A percentile compares a stretch with the other conserved stretches of the same genome.
phyloP scores from a whole-genome alignment of 2,113 vertebrate species.

The Cromileptes altivelis region DNA sequence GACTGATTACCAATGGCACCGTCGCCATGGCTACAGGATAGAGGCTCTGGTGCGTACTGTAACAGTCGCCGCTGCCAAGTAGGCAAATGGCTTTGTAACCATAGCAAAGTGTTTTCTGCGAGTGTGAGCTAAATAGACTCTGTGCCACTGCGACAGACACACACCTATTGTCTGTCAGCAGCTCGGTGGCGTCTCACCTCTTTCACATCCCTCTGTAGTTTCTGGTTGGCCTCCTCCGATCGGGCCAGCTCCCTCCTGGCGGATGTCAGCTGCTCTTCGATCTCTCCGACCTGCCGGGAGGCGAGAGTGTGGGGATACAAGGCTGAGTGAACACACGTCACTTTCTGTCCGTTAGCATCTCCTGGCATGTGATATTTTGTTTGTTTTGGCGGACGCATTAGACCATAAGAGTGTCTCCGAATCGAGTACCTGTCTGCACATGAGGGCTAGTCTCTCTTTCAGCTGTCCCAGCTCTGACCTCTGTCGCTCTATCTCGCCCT shows the following conservation, averaged over 20 bases:
- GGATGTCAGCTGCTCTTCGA: conserved; percentile 92
- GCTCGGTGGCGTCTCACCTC: conserved; percentile 83
- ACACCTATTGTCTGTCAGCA: conserved; percentile 33
- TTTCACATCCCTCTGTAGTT: conserved; percentile 92
- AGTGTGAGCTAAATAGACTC: conserved; percentile 36
- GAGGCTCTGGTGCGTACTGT: conserved; percentile 37
- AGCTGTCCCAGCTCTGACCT: conserved; percentile 90
- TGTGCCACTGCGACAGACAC: conserved; percentile 42
- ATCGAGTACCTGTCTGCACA: conserved; percentile 89
- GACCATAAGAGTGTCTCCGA: neutral
- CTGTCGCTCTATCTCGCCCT: conserved; percentile 90
- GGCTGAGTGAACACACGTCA: neutral
- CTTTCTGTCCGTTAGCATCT: neutral
- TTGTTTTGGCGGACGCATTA: neutral
- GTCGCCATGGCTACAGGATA: conserved; percentile 44
- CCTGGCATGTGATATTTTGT: neutral
- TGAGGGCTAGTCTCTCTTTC: conserved; percentile 90
- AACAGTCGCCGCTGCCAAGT: conserved; percentile 48
- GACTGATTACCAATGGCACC: conserved; percentile 22
- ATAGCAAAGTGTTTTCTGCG: conserved; percentile 52
- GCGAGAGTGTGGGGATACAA: conserved; percentile 1
- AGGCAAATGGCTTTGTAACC: conserved; percentile 54
- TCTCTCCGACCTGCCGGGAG: conserved; percentile 88
- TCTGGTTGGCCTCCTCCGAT: conserved; percentile 92
- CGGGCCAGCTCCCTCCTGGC: conserved; percentile 91